phyloP scores from a whole-genome alignment of 2,113 vertebrate species.

The Amphiprion ocellaris region DNA sequence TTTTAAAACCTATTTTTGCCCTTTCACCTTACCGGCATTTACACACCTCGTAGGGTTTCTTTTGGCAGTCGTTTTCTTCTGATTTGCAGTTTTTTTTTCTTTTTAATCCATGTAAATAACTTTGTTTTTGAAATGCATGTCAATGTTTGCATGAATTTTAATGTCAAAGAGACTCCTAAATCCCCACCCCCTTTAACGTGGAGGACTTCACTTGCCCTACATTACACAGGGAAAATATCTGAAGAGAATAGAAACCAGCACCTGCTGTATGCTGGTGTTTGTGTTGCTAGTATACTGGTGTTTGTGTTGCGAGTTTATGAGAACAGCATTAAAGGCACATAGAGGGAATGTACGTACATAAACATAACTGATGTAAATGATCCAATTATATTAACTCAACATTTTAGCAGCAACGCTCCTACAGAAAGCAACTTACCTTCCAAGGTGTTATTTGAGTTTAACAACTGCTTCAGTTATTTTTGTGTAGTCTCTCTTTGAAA shows the following conservation, averaged over 20 bases:
- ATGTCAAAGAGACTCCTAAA: slow-evolving; percentile 6
- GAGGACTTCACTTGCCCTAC: slow-evolving; percentile 15
- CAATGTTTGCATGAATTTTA: slow-evolving; percentile 64
- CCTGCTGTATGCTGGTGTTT: neutral
- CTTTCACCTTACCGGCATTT: slow-evolving; percentile 31
- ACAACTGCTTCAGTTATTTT: neutral
- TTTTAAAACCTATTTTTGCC: slow-evolving; percentile 8
- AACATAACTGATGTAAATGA: neutral
- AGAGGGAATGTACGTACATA: neutral
- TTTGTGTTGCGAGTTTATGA: neutral
- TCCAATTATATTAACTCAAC: neutral
- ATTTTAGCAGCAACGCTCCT: neutral
- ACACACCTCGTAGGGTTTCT: slow-evolving; percentile 22
- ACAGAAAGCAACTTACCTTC: neutral
- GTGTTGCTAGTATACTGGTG: too few relatives aligned
- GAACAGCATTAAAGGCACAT: slow-evolving; percentile 4
- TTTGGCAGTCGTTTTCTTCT: slow-evolving; percentile 16
- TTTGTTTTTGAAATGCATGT: slow-evolving; percentile 70
- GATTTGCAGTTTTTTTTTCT: slow-evolving; percentile 23
- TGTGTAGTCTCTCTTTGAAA: too few relatives aligned
- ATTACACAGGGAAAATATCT: neutral
- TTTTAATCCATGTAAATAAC: slow-evolving; percentile 71
- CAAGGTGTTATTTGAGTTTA: neutral
- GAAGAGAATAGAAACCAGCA: slow-evolving; percentile 6
- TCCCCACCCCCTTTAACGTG: neutral